These are phyloP conservation scores for Ichneumoninae sp. DNA, from an alignment of 2,888 invertebrate species.

Conservation along the genomic window DNA sequence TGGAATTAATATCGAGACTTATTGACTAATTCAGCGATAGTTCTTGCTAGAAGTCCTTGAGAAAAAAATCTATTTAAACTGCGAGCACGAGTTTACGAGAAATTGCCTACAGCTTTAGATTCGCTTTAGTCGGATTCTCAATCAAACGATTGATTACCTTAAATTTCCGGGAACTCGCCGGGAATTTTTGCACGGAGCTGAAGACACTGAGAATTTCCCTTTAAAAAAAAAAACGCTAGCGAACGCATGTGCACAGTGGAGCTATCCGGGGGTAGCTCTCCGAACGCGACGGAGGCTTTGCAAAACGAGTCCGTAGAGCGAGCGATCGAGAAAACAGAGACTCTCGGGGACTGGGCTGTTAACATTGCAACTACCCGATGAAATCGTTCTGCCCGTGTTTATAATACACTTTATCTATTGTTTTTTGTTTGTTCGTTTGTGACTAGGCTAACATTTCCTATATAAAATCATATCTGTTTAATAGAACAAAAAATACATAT, in stretches of 20 bases:
- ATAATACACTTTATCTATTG: slow-evolving; percentile 71
- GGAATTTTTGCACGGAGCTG: background rate
- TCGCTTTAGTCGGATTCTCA: background rate
- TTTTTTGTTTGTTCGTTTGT: slow-evolving; percentile 72
- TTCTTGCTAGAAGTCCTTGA: background rate
- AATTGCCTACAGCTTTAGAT: background rate
- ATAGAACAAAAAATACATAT: background rate
- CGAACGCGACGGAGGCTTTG: slow-evolving; percentile 22
- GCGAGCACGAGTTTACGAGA: background rate
- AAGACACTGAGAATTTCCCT: slow-evolving; percentile 6
- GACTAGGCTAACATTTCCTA: slow-evolving; percentile 67
- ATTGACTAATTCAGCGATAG: background rate
- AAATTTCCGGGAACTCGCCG: background rate
- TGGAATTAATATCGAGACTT: background rate
- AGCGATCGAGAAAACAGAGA: slow-evolving; percentile 19
- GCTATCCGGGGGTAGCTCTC: slow-evolving; percentile 33
- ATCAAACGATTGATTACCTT: background rate
- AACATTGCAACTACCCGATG: slow-evolving; percentile 71
- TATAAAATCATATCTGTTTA: slow-evolving; percentile 12
- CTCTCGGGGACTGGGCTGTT: slow-evolving; percentile 41
- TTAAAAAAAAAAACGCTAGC: slow-evolving; percentile 7
- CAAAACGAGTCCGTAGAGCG: slow-evolving; percentile 13
- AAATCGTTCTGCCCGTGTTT: slow-evolving; percentile 75
- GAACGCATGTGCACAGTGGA: slow-evolving; percentile 42
- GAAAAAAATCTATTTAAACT: background rate